Percentiles rank a stretch among this genome's conserved stretches.
These are phyloP conservation scores for Drosophila saltans DNA, from an alignment of 1,140 invertebrate species.

Conservation along the genomic window DNA sequence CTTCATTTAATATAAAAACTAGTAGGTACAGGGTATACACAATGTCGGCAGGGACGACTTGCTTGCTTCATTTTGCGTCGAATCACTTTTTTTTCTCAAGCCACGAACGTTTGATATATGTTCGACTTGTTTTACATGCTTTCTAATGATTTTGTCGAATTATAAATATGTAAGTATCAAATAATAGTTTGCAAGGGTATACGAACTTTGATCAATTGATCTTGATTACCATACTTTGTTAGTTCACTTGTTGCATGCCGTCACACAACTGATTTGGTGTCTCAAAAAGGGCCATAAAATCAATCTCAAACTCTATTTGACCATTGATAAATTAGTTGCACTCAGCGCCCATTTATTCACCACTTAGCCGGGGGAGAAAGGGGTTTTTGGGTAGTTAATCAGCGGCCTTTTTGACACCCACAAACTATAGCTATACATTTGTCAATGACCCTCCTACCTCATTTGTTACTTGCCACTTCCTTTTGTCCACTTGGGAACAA, in stretches of 20 bases:
- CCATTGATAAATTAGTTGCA: slow-evolving; percentile 47
- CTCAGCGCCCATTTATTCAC: slow-evolving; percentile 28
- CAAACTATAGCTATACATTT: slow-evolving; percentile 25
- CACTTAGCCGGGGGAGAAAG: slow-evolving; percentile 22
- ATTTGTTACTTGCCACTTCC: neutral
- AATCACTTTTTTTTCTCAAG: too few species aligned
- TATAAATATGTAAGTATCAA: too few species aligned
- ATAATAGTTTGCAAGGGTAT: too few species aligned
- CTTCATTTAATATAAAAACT: too few species aligned
- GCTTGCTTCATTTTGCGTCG: too few species aligned
- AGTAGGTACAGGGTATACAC: too few species aligned
- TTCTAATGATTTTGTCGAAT: too few species aligned
- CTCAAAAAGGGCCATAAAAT: neutral
- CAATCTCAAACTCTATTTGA: slow-evolving; percentile 17
- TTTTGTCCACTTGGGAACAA: neutral
- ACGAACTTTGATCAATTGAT: too few species aligned
- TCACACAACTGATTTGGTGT: neutral
- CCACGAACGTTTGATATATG: too few species aligned
- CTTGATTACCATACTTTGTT: neutral
- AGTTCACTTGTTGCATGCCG: slow-evolving; percentile 40
- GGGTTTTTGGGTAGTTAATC: slow-evolving; percentile 37
- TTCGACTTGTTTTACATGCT: too few species aligned
- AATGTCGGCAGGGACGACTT: too few species aligned
- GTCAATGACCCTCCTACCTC: neutral
- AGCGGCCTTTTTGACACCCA: slow-evolving; percentile 44